Evolutionary conservation across 92 coral and sea anemone genomes (phyloP), one percentile per base, ranked within the genome.

Genomic region (Palythoa heliodiscus): DNA sequence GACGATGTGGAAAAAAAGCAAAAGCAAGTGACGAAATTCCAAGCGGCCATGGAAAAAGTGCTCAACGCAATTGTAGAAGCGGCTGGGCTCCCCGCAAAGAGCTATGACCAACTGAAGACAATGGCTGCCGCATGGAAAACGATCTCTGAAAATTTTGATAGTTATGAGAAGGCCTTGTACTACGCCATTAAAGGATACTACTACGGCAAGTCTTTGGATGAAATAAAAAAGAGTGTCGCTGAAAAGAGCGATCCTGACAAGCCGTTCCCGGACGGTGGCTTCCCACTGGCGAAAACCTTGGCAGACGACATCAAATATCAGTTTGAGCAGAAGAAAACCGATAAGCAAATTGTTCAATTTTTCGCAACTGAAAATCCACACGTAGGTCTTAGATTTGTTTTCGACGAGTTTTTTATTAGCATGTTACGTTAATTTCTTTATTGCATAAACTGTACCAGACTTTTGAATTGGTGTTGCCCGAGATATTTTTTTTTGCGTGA

Each of bases 341-440:
- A 90, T 87, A 55, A 87, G 52, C 91, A 90, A 58, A 73, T 90
- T 40, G 88, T 90, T 77, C 53, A 13, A 19, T 90, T 53, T 83
- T 90, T 87, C 52, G 93, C 90, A 57, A 87, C 86, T 54, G 88
- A 90, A 35, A 75, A 87, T 82, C 88, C 93, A 70, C 68, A 83
- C 23, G 57, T 75, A 53, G 86, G 93, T 74, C 86, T 66, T 17
- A 90, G 93, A 78, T 87, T 87, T 67, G 82, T 82, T 54, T 67
- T 90, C 68, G 85, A 83, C 16, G 90, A 70, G 75, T 87, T 52
- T 80, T 87, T 83, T 73, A 87, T 87, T 19, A 87, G 93, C 71
- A 12, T 75, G 20, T 61, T 90, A 87, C 87, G 90, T 55, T 7
- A 16, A 55, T 11, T 0, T 12, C 17, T 12, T 16, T 55, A 3